Percentiles rank a stretch among this genome's conserved stretches.
phyloP scores from a whole-genome alignment of 2,113 vertebrate genomes.

The Uria aalge region DNA sequence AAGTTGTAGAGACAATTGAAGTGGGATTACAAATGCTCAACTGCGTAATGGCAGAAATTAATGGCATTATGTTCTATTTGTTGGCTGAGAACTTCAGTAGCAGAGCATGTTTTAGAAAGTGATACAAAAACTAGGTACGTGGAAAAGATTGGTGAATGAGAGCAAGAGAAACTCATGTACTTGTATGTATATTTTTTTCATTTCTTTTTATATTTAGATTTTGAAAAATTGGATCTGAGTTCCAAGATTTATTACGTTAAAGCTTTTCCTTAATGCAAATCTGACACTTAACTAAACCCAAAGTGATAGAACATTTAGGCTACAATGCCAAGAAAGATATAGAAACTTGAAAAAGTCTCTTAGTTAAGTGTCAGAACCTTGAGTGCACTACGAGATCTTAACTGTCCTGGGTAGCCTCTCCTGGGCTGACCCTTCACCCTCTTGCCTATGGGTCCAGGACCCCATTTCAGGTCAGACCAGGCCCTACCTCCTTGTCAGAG shows the following conservation, averaged over 20 bases:
- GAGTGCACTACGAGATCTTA: neutral
- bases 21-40: neutral
- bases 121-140: neutral
- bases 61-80: neutral
- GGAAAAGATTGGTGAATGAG: neutral
- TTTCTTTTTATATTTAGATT: neutral
- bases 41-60: neutral
- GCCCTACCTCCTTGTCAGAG: accelerated
- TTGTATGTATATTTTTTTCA: neutral
- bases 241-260: neutral
- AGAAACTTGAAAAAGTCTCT: neutral
- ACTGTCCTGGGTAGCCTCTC: neutral
- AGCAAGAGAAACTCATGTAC: neutral
- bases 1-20: neutral
- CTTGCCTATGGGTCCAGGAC: neutral
- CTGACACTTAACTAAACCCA: neutral
- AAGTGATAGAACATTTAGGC: neutral
- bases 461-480: neutral
- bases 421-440: neutral
- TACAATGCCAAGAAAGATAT: neutral
- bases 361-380: neutral
- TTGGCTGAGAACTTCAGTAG: neutral
- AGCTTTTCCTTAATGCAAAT: neutral
- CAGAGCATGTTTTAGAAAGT: neutral
- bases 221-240: neutral